phyloP scores from a whole-genome alignment of 1,140 invertebrate genomes.

The Aleiodes sp. region DNA sequence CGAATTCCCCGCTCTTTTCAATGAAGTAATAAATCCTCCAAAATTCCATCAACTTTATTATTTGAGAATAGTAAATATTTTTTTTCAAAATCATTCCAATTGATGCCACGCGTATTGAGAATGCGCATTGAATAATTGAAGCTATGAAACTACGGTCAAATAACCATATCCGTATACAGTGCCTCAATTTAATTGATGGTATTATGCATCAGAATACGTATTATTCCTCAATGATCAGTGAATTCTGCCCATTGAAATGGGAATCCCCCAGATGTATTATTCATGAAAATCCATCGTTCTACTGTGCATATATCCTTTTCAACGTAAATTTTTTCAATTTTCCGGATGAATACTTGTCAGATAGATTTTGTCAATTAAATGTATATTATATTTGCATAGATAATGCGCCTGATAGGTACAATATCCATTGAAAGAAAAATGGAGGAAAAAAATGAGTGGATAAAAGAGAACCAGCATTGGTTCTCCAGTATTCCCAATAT shows the following conservation, averaged over 20 bases:
- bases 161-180: not conserved
- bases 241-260: not conserved
- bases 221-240: constrained; percentile 3
- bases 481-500: constrained; percentile 8
- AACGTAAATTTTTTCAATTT: not conserved
- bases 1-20: too few relatives aligned
- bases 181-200: constrained; percentile 1
- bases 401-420: not conserved
- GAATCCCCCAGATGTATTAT: not conserved
- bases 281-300: not conserved
- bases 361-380: not conserved
- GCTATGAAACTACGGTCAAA: not conserved
- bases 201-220: not conserved
- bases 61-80: too few relatives aligned
- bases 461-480: not conserved
- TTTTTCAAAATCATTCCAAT: too few relatives aligned
- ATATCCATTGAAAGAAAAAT: not conserved
- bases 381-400: not conserved
- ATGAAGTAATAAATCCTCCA: too few relatives aligned
- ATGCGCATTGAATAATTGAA: not conserved
- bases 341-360: constrained; percentile 2
- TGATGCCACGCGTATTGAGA: not conserved
- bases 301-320: not conserved
- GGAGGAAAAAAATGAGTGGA: not conserved
- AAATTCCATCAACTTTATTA: too few relatives aligned